These are phyloP conservation scores for Pteronura brasiliensis DNA, from an alignment of 2,113 vertebrate genomes.

Conservation along the genomic window DNA sequence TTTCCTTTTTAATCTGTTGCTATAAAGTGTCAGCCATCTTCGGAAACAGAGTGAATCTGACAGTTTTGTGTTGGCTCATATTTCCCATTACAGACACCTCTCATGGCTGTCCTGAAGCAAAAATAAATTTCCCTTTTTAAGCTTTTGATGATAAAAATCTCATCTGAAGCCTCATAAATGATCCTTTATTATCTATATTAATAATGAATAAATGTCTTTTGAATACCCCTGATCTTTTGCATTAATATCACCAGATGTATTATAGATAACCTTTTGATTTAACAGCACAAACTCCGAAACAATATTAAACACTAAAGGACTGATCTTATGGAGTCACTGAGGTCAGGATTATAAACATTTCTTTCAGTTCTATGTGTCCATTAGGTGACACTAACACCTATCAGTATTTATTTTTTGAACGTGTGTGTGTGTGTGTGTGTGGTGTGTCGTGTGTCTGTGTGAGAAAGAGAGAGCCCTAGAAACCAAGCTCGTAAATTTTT, in stretches of 20 bases:
- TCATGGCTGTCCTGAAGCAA: constrained; percentile 84
- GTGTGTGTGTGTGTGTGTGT: not conserved
- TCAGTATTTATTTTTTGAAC: constrained; percentile 32
- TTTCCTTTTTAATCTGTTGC: constrained; percentile 81
- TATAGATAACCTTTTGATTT: constrained; percentile 91
- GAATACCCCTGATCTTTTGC: constrained; percentile 85
- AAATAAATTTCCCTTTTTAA: constrained; percentile 89
- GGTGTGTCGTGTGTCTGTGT: not conserved
- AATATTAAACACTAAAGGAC: constrained; percentile 84
- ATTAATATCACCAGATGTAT: constrained; percentile 87
- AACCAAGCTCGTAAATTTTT: constrained; percentile 76
- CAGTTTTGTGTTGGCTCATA: constrained; percentile 81
- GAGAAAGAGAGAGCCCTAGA: constrained; percentile 19
- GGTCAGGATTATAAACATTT: constrained; percentile 84
- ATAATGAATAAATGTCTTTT: constrained; percentile 92
- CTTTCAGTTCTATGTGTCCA: constrained; percentile 72
- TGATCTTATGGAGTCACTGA: constrained; percentile 76
- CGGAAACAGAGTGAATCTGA: constrained; percentile 75
- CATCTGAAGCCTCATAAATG: constrained; percentile 90
- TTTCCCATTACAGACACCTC: constrained; percentile 80
- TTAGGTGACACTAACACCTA: constrained; percentile 55
- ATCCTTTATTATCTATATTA: constrained; percentile 92
- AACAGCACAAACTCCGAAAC: constrained; percentile 88
- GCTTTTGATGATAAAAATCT: constrained; percentile 90
- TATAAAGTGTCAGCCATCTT: constrained; percentile 72